Evolutionary conservation across 2,888 invertebrate species (phyloP).

Genomic region (Rhagophthalmus giganteus): DNA sequence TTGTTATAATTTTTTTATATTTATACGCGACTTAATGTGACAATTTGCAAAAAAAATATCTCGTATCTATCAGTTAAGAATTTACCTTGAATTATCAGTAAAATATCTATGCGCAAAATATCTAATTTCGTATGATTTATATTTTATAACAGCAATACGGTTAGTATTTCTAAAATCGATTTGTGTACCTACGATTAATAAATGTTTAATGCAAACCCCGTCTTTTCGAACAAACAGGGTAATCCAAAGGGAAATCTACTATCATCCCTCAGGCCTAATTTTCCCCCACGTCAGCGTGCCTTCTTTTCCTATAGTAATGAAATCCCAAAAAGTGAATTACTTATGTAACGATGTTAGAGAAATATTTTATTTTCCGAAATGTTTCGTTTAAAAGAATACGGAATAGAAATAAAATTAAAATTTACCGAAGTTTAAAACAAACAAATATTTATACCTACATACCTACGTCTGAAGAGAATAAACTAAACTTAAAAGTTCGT

Average conservation of each 20-base stretch:
- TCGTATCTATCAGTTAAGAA: too few species aligned
- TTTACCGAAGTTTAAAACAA: too few species aligned
- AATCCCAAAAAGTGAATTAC: constrained; percentile 30
- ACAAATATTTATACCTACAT: too few species aligned
- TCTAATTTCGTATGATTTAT: too few species aligned
- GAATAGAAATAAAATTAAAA: too few species aligned
- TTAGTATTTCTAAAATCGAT: constrained; percentile 12
- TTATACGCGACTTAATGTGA: too few species aligned
- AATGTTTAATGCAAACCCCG: constrained; percentile 29
- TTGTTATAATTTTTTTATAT: too few species aligned
- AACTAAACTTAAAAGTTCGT: constrained; percentile 1
- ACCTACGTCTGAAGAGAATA: too few species aligned
- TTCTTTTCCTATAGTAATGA: constrained; percentile 29
- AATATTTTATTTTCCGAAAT: constrained; percentile 10
- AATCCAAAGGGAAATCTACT: constrained; percentile 30
- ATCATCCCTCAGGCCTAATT: constrained; percentile 28
- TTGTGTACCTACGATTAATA: constrained; percentile 23
- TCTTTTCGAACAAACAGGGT: constrained; percentile 19
- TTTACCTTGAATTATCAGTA: too few species aligned
- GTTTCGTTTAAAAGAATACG: too few species aligned
- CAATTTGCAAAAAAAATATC: too few species aligned
- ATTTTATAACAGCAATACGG: constrained; percentile 4
- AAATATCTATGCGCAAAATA: too few species aligned
- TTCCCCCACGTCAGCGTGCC: constrained; percentile 14
- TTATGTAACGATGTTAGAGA: constrained; percentile 14